Percentiles rank a stretch among this genome's conserved stretches.
Conservation (phyloP, 2,888 invertebrate genomes). For the Ephialtes manifestator region DNA sequence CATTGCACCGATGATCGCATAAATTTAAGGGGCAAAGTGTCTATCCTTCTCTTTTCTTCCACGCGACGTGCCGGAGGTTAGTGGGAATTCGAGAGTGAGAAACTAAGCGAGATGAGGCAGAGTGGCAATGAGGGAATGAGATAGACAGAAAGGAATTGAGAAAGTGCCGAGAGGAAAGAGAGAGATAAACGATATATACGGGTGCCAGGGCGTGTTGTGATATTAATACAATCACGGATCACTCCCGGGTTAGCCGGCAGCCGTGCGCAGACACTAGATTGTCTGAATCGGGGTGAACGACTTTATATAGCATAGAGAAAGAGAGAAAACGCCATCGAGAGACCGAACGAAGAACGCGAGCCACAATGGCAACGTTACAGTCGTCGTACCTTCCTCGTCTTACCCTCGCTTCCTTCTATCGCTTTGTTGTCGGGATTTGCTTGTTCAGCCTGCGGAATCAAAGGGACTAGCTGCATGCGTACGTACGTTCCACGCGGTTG, state of each 20-base stretch:
- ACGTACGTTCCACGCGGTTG: background rate
- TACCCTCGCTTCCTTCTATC: slow-evolving; percentile 27
- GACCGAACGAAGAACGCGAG: slow-evolving; percentile 36
- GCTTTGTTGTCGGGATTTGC: slow-evolving; percentile 78
- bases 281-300: slow-evolving; percentile 86
- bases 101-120: slow-evolving; percentile 62
- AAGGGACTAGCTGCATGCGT: slow-evolving; percentile 67
- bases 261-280: slow-evolving; percentile 85
- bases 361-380: slow-evolving; percentile 11
- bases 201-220: slow-evolving; percentile 84
- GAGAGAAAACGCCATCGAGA: slow-evolving; percentile 36
- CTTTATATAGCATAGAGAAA: slow-evolving; percentile 83
- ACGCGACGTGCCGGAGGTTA: slow-evolving; percentile 6
- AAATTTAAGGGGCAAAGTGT: slow-evolving; percentile 74
- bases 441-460: slow-evolving; percentile 78
- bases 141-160: slow-evolving; percentile 57
- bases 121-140: slow-evolving; percentile 49
- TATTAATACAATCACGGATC: slow-evolving; percentile 86
- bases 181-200: slow-evolving; percentile 76
- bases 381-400: slow-evolving; percentile 13
- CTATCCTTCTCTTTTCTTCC: slow-evolving; percentile 57
- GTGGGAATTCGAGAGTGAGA: slow-evolving; percentile 57
- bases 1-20: slow-evolving; percentile 81
- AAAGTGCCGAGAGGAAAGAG: slow-evolving; percentile 51
- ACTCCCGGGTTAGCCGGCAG: slow-evolving; percentile 84